These are phyloP conservation scores for Raillietiella orientalis DNA, from an alignment of 2,888 invertebrate species.

Conservation along the genomic window DNA sequence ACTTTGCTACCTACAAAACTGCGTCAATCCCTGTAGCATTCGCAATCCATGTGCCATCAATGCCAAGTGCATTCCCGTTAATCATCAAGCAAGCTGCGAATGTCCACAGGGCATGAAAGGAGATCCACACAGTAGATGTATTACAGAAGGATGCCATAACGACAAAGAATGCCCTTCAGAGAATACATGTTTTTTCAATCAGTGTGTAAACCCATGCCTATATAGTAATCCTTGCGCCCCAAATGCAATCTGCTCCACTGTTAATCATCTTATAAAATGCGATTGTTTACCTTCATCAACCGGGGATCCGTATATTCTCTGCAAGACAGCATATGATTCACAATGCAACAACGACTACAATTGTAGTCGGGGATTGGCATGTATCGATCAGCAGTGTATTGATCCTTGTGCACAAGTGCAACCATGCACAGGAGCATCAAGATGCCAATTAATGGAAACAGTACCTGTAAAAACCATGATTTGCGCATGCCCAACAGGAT, in stretches of 20 bases:
- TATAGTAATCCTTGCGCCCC: constrained; percentile 37
- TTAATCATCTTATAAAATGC: constrained; percentile 12
- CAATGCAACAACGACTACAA: constrained; percentile 51
- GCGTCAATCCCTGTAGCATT: constrained; percentile 23
- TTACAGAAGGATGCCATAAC: constrained; percentile 36
- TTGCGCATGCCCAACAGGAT: constrained; percentile 58
- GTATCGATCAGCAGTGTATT: constrained; percentile 43
- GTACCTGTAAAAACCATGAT: constrained; percentile 58
- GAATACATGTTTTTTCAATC: constrained; percentile 47
- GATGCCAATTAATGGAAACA: constrained; percentile 49
- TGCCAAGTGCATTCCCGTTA: neutral
- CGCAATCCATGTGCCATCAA: constrained; percentile 10
- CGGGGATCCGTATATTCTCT: constrained; percentile 8
- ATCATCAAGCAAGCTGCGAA: constrained; percentile 8
- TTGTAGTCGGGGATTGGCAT: constrained; percentile 42
- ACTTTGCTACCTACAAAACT: constrained; percentile 6
- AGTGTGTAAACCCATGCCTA: constrained; percentile 52
- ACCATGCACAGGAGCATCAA: constrained; percentile 45
- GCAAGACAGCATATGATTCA: neutral
- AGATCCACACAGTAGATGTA: constrained; percentile 11
- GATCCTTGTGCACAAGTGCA: constrained; percentile 42
- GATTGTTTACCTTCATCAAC: constrained; percentile 9
- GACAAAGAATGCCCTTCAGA: constrained; percentile 61
- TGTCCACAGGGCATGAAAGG: constrained; percentile 11
- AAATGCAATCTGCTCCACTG: constrained; percentile 40